Evolutionary conservation across 2,113 vertebrate genomes (phyloP), one percentile per base, ranked within the genome.

Genomic region (Fulmarus glacialis): DNA sequence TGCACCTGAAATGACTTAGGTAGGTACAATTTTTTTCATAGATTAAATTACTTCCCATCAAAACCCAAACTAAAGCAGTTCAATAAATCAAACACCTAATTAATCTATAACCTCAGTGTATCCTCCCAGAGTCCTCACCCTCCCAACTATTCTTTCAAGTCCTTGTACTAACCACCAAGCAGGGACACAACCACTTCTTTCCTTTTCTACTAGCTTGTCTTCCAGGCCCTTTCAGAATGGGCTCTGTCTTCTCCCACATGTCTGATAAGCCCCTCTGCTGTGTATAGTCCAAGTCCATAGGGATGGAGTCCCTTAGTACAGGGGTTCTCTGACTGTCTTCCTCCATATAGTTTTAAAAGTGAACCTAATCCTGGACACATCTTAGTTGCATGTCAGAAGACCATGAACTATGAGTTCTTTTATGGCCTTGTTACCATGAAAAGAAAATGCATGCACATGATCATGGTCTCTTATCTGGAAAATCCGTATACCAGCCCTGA

Each of bases 281-380:
- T 3, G 0, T 42, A 4, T 27, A 42, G 11, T 53, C 8, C 5
- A 3, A 42, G 11, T 53, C 8, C 5, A 3, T 47, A 42, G 3
- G 5, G 5, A 50, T 29, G 6, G 13, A 45, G 4, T 47, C 11
- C 5, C 8, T n/a, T 15, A 63, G 4, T 30, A 26, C 4, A 26
- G 8, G 4, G 3, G 4, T 40, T 80, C 14, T 80, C 48, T 72
- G 34, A 2, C 4, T 45, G 29, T 58, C 45, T 82, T 40, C 5
- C 38, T 38, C 15, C 5, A 4, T 14, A 4, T 19, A 5, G 2
- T 40, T 58, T 82, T 82, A 55, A 29, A 36, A 68, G 3, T 29
- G 30, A 60, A 30, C 3, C 3, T 0, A 2, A 15, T 56, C 4
- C 11, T 43, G 8, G 22, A 36, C 2, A 11, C 5, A 4, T 21